These are phyloP conservation scores for Sarcophaga carnaria DNA, from an alignment of 2,888 invertebrate genomes.

Conservation along the genomic window DNA sequence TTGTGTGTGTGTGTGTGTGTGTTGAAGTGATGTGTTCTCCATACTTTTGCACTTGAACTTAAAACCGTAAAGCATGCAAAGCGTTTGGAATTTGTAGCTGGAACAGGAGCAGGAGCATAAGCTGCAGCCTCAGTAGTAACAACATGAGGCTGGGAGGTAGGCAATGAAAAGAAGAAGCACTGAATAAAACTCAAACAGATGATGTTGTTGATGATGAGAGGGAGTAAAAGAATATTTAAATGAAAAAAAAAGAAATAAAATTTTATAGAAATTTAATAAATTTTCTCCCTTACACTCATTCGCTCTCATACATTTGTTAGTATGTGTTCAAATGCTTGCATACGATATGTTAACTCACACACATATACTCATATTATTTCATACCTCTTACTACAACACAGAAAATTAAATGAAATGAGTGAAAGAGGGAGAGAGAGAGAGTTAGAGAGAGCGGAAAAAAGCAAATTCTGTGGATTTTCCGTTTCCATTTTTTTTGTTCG, in stretches of 20 bases:
- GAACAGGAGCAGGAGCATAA: background rate
- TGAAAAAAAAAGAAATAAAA: slow-evolving; percentile 1
- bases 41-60: slow-evolving; percentile 72
- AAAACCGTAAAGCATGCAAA: slow-evolving; percentile 52
- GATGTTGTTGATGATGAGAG: slow-evolving; percentile 33
- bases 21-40: slow-evolving; percentile 52
- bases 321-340: slow-evolving; percentile 1
- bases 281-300: background rate
- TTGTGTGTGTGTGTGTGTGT: too few relatives aligned
- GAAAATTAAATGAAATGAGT: background rate
- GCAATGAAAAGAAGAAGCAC: too few relatives aligned
- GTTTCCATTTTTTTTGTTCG: background rate
- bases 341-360: background rate
- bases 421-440: slow-evolving; percentile 11
- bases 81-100: background rate
- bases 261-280: background rate
- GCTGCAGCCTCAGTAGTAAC: background rate
- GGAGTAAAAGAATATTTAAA: slow-evolving; percentile 29
- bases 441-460: slow-evolving; percentile 38
- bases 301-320: background rate
- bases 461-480: slow-evolving; percentile 22
- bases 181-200: background rate
- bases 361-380: too few relatives aligned
- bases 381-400: background rate
- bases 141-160: slow-evolving; percentile 2